These are phyloP conservation scores for Lepidocyrtoides sp. DNA, from an alignment of 2,888 invertebrate species.

Conservation along the genomic window DNA sequence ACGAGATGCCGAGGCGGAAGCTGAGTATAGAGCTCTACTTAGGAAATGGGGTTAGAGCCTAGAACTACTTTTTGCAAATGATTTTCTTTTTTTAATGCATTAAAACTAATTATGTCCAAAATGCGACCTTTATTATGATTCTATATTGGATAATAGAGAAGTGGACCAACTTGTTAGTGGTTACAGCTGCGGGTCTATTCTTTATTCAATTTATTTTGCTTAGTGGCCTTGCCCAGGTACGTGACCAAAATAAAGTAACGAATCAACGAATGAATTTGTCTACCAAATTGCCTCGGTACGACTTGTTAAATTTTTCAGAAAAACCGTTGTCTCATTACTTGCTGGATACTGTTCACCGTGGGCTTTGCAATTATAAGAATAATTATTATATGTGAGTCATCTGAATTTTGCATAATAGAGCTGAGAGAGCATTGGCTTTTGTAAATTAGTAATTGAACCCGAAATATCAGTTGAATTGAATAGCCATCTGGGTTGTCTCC, in stretches of 20 bases:
- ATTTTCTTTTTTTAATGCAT: no score
- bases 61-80: not conserved
- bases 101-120: no score
- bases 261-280: not conserved
- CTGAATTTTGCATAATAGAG: no score
- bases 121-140: not conserved
- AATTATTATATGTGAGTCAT: no score
- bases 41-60: constrained; percentile 39
- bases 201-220: not conserved
- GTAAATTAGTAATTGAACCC: no score
- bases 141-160: no score
- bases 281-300: no score
- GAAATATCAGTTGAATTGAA: no score
- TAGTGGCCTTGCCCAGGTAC: not conserved
- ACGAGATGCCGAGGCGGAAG: constrained; percentile 28
- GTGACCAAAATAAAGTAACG: not conserved
- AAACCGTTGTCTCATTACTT: constrained; percentile 59
- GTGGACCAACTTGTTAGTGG: not conserved
- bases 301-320: no score
- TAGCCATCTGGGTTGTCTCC: not conserved
- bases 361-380: not conserved
- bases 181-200: not conserved
- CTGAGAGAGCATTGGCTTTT: no score
- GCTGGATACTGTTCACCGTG: constrained; percentile 34
- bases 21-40: constrained; percentile 32